Base-by-base conservation (phyloP, 2,888 invertebrate genomes). In the Cheilosia soror region DNA sequence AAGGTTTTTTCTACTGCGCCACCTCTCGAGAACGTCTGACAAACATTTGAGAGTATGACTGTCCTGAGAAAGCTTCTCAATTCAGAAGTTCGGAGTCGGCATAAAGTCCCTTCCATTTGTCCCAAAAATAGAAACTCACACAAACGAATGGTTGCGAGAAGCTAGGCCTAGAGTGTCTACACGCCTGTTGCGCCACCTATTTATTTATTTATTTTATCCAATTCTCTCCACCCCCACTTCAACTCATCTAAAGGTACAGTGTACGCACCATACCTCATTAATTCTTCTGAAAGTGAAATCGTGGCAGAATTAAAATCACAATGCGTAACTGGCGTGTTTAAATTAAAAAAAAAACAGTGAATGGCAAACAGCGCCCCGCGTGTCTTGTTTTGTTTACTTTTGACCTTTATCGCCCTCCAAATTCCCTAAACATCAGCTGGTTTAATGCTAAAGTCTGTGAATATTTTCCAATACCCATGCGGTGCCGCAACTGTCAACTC, bases 391-490 rank as follows among this genome's bases (percentile, higher is more conserved):
- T 53, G 3, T 11, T 53, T 13, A 53, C 53, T 53, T 53, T 53
- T 1, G 53, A 53, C 13, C 29, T 11, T 20, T 53, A 11, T 13
- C 53, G 11, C 13, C 3, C 53, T 1, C 31, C 53, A 27, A 29
- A 13, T 15, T 29, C 53, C 1, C 11, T 53, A 0, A 29, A 13
- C 5, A 29, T 53, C 5, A 11, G 29, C 4, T 53, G 53, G 53
- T 29, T 29, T 29, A 53, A 0, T 7, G 13, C 29, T 4, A 29
- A 53, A 53, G 53, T 53, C 5, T 0, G 3, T 6, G 31, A 53
- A 53, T 29, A 62, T 27, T n/a, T 62, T n/a, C 62, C 27, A 9
- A 44, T 6, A 27, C 62, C 42, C 25, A 62, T 62, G 62, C 11
- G 62, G 3, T 62, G 63, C 31, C 42, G 63, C 11, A 44, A 63